Base-by-base conservation (phyloP, 2,888 invertebrate species). In the Tachina fera region DNA sequence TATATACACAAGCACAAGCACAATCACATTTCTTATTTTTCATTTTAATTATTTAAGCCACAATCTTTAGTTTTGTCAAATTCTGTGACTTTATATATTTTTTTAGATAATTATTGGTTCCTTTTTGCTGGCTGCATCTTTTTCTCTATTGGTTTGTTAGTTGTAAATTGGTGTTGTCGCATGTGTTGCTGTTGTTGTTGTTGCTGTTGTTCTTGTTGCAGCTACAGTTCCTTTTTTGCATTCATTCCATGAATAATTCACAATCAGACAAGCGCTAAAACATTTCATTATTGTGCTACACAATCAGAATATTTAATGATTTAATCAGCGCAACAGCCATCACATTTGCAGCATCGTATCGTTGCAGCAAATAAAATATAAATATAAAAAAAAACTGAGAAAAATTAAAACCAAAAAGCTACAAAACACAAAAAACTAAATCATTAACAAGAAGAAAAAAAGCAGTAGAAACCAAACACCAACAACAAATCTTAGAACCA, bases 221-320 rank as follows among this genome's bases (percentile, higher is more conserved):
- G 19, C 63, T 80, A 8, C 41, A 45, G 78, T 82, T 70, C 8
- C 56, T 63, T 76, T 31, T 77, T 83, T 90, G 90, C 91, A 90
- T 90, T 91, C 91, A 91, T 91, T 91, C 91, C 87, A 88, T 89
- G 92, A 91, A 91, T 91, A 91, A 91, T 91, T 90, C 91, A 89
- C 87, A 90, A 91, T 91, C 92, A 91, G 91, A 91, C 91, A 91
- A 91, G 90, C 91, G 91, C 89, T 90, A 90, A 91, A 91, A 91
- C 91, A 91, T 91, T 91, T 91, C 92, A 91, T 91, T 91, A 91
- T 92, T 90, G 90, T 89, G 90, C 92, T 90, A 91, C 92, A 92
- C 91, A 91, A 91, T 91, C 91, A 88, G 91, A 91, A 91, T 91
- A 92, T 92, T 91, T 92, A 91, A 91, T 92, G 91, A 91, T 91